phyloP scores from a whole-genome alignment of 2,113 vertebrate genomes.

The Bolborhynchus lineola region DNA sequence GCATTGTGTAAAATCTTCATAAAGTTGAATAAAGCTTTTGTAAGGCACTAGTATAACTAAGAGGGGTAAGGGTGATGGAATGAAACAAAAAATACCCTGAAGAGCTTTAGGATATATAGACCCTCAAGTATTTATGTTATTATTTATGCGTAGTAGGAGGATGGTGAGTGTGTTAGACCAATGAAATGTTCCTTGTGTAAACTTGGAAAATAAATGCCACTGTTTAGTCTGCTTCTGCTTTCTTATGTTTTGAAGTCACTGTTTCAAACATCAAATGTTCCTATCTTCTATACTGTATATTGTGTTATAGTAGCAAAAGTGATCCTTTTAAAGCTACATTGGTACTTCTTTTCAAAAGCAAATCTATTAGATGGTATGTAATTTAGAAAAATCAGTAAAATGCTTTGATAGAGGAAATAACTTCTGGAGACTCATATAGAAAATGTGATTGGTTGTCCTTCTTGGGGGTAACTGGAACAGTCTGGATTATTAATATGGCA shows the following conservation, averaged over 20 bases:
- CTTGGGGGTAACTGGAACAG: not conserved
- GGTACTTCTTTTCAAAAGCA: not conserved
- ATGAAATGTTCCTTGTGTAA: not conserved
- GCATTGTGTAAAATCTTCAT: not conserved
- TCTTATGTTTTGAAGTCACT: not conserved
- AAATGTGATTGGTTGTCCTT: not conserved
- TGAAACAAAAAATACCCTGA: not conserved
- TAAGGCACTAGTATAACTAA: not conserved
- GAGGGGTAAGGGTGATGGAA: not conserved
- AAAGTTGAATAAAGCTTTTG: slow-evolving; percentile 17
- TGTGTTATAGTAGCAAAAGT: not conserved
- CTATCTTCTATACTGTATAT: not conserved
- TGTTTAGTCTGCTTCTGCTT: not conserved
- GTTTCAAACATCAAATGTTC: not conserved
- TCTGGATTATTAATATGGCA: not conserved
- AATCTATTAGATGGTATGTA: not conserved
- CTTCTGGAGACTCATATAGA: not conserved
- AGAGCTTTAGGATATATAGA: not conserved
- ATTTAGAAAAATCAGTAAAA: not conserved
- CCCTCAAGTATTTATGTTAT: not conserved
- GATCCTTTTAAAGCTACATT: not conserved
- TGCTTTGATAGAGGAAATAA: not conserved
- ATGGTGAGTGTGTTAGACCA: not conserved
- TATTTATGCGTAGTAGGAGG: not conserved
- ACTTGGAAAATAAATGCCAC: not conserved